Percentiles rank a stretch among this genome's conserved stretches.
Conservation (phyloP, 1,140 invertebrate species). For the Panagrolaimus sp. region DNA sequence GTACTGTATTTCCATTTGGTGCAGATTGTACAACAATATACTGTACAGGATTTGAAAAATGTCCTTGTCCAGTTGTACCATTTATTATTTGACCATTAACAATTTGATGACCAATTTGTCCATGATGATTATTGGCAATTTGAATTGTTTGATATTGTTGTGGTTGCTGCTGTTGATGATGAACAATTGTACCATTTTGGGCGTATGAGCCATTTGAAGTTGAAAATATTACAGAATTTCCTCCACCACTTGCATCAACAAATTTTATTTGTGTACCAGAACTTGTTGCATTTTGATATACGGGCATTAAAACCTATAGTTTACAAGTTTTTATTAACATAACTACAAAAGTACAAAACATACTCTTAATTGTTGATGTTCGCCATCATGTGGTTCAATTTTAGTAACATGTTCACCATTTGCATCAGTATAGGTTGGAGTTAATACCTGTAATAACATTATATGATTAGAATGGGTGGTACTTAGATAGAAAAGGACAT, state of each 20-base stretch:
- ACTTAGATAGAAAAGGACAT: neutral
- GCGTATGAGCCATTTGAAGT: slow-evolving; percentile 1
- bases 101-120: slow-evolving; percentile 7
- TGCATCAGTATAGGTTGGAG: neutral
- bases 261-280: neutral
- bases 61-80: neutral
- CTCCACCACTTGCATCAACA: neutral
- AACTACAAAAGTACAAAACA: too few species aligned
- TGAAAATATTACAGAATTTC: neutral
- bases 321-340: too few species aligned
- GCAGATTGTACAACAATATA: slow-evolving; percentile 1
- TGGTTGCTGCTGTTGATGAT: neutral
- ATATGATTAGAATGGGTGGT: neutral
- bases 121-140: neutral
- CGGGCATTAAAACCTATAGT: too few species aligned
- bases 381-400: slow-evolving; percentile 1
- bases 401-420: neutral
- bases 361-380: too few species aligned
- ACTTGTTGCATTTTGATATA: neutral
- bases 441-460: neutral
- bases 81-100: slow-evolving; percentile 1
- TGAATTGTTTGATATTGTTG: neutral
- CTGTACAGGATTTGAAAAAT: neutral
- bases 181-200: neutral
- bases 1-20: neutral